Percentiles rank a stretch among this genome's conserved stretches.
Conservation (phyloP, 1,140 invertebrate species). For the Procambarus virginalis region DNA sequence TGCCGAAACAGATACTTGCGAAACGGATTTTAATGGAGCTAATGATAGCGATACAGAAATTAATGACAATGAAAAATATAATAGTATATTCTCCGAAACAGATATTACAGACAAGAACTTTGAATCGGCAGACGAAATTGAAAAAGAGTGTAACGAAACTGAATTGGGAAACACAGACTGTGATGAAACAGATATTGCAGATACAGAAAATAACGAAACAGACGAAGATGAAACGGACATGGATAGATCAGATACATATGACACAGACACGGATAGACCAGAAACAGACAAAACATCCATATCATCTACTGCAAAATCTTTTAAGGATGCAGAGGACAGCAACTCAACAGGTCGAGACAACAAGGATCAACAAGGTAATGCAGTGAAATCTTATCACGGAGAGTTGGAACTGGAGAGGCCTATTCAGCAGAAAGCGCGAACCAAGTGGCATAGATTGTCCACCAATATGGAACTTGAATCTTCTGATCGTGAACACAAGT, state of each 20-base stretch:
- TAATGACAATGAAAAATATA: not conserved
- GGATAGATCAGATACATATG: not conserved
- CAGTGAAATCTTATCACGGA: slow-evolving; percentile 9
- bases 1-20: slow-evolving; percentile 17
- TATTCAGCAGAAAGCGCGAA: not conserved
- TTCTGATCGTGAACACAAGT: not conserved
- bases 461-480: not conserved
- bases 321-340: not conserved
- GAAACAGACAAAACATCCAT: too few species aligned
- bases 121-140: not conserved
- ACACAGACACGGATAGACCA: not conserved
- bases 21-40: slow-evolving; percentile 28
- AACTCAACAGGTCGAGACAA: not conserved
- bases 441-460: not conserved
- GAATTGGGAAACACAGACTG: slow-evolving; percentile 14
- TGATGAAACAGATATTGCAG: not conserved
- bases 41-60: slow-evolving; percentile 5
- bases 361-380: not conserved
- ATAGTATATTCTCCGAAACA: not conserved
- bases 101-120: not conserved
- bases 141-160: slow-evolving; percentile 18
- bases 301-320: not conserved
- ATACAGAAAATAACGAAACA: not conserved
- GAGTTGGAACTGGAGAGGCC: slow-evolving; percentile 46
- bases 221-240: not conserved